phyloP scores from a whole-genome alignment of 2,797 vertebrate genomes.

The Pachyuromys duprasi region DNA sequence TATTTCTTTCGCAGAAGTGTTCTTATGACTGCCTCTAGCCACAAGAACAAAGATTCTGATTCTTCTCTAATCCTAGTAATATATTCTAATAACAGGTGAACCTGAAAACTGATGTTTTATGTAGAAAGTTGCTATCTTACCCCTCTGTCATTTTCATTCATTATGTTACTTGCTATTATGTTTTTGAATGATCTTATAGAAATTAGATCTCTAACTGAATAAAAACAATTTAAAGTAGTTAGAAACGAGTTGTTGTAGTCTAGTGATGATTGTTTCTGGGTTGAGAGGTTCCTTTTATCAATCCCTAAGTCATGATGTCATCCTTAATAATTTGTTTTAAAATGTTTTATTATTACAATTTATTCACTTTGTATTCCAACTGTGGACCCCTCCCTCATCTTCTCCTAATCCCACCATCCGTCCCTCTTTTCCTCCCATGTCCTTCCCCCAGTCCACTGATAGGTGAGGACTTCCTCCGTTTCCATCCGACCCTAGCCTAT shows the following conservation, averaged over 20 bases:
- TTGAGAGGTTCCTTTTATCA: constrained; percentile 5
- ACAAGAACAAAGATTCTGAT: constrained; percentile 8
- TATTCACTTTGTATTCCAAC: too few species aligned
- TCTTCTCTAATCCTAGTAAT: not conserved
- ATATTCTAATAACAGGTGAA: not conserved
- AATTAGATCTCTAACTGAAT: not conserved
- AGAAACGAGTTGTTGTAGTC: constrained; percentile 7
- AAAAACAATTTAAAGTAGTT: not conserved
- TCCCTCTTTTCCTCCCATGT: too few species aligned
- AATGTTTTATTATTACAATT: too few species aligned
- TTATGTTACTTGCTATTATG: constrained; percentile 46
- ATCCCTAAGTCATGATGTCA: not conserved
- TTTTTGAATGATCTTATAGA: constrained; percentile 37
- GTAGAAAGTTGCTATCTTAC: not conserved
- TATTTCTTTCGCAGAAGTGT: not conserved
- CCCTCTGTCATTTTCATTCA: not conserved
- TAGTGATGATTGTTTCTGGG: not conserved
- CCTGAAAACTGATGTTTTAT: constrained; percentile 16
- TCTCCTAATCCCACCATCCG: too few species aligned
- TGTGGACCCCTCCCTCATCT: too few species aligned
- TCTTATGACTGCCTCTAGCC: not conserved
- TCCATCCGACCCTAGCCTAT: too few species aligned
- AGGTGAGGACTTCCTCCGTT: too few species aligned
- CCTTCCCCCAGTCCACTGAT: too few species aligned
- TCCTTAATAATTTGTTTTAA: not conserved